Evolutionary conservation across 2,888 invertebrate species (phyloP).

Genomic region (Sarcophaga carnaria): DNA sequence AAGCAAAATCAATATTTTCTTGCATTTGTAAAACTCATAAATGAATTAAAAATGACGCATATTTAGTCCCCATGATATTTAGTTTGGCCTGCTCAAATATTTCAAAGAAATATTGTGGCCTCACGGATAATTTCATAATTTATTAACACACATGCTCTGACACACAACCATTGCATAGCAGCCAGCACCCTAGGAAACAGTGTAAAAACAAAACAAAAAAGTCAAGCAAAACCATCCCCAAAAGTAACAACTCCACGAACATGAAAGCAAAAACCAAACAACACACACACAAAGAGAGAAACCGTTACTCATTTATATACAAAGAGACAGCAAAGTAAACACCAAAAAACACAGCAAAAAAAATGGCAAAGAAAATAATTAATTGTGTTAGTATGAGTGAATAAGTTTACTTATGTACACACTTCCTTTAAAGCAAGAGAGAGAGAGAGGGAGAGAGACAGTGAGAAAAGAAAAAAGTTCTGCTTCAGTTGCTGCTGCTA

Average conservation of each 20-base stretch:
- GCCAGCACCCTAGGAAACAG: not conserved
- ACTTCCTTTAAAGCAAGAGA: not conserved
- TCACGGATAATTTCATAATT: slow-evolving; percentile 43
- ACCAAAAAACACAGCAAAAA: not conserved
- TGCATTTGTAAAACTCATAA: too few relatives aligned
- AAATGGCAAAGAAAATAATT: slow-evolving; percentile 2
- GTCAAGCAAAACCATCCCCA: not conserved
- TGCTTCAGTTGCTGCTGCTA: too few relatives aligned
- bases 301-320: not conserved
- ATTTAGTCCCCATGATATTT: too few relatives aligned
- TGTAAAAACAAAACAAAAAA: not conserved
- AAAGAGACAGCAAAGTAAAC: not conserved
- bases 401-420: not conserved
- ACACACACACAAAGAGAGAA: not conserved
- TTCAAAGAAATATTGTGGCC: slow-evolving; percentile 2
- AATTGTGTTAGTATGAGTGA: slow-evolving; percentile 28
- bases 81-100: too few relatives aligned
- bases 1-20: too few relatives aligned
- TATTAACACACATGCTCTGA: slow-evolving; percentile 51
- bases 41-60: too few relatives aligned
- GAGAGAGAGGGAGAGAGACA: not conserved
- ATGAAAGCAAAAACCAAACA: not conserved
- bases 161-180: too few relatives aligned
- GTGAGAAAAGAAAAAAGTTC: not conserved
- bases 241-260: not conserved